Evolutionary conservation across 2,888 invertebrate genomes (phyloP), one percentile per base, ranked within the genome.

Genomic region (Mesorhabditis sp.): DNA sequence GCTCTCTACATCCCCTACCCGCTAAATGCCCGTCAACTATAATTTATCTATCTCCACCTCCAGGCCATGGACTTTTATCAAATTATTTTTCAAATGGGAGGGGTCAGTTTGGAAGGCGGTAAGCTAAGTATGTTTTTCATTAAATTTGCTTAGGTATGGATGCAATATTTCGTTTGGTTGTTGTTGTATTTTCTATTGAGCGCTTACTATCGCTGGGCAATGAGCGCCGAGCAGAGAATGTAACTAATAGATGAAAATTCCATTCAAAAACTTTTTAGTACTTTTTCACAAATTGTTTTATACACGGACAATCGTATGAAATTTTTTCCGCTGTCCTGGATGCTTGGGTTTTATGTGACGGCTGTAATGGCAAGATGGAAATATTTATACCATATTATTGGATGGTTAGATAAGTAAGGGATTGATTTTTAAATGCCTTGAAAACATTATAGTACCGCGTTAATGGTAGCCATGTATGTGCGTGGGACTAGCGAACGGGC

Each of bases 31-130:
- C 45, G 78, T 80, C 50, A 76, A 73, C 69, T 80, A 80, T 68
- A 80, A 78, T 71, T 72, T 76, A 15, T 77, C 78, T 5, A 75
- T 78, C 61, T 75, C 78, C 43, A 80, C 80, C 13, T 78, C 77
- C 4, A 70, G 76, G 62, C 80, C 80, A 13, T 80, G 79, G 79
- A 79, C 80, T 3, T 74, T 80, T 62, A 58, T 80, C 4, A 73
- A 71, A 7, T 70, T 80, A 6, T 71, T 80, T 65, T 77, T 67
- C 50, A 77, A 78, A 75, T 80, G 80, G 80, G 69, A 75, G 42
- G 83, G 83, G 0, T 80, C 80, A 0, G 77, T 83, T 5, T 83
- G 83, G 83, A 80, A 80, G 64, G 80, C 78, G 7, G 76, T 83
- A 50, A 50, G 58, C 7, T 50, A 50, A 50, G 58, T n/a, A 50